A percentile compares a stretch with the other conserved stretches of the same genome.
Conservation (phyloP, 1,140 invertebrate genomes). For the Proales similis region DNA sequence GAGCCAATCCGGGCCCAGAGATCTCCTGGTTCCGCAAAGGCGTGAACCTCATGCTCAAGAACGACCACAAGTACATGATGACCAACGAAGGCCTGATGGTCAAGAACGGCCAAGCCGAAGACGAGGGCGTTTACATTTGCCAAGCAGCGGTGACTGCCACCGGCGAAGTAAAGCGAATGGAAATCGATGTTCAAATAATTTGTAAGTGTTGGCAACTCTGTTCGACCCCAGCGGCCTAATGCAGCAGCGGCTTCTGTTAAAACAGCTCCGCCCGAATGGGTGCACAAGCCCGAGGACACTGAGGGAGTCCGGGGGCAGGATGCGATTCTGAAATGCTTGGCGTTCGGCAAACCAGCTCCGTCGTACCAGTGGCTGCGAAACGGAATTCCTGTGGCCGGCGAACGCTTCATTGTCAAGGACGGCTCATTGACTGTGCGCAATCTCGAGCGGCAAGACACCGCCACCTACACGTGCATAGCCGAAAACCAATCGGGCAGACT, state of each 20-base stretch:
- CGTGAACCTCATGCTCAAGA: neutral
- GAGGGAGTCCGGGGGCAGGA: conserved; percentile 22
- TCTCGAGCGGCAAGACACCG: neutral
- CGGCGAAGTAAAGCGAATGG: conserved; percentile 17
- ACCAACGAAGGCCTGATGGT: conserved; percentile 27
- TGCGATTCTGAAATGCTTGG: conserved; percentile 9
- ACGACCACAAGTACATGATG: conserved; percentile 27
- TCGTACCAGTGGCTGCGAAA: conserved; percentile 14
- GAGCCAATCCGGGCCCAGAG: conserved; percentile 30
- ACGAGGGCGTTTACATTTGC: conserved; percentile 25
- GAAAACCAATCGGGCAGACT: conserved; percentile 26
- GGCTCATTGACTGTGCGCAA: neutral
- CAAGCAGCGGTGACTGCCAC: conserved; percentile 29
- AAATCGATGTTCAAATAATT: conserved; percentile 26
- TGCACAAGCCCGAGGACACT: neutral
- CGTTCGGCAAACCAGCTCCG: conserved; percentile 7
- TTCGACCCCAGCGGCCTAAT: too few relatives aligned
- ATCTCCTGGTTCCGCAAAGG: conserved; percentile 30
- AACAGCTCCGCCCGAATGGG: conserved; percentile 5
- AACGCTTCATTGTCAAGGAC: neutral
- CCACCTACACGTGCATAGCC: conserved; percentile 18
- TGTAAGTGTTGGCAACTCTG: too few relatives aligned
- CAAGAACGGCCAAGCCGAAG: conserved; percentile 19
- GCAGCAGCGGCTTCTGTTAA: too few relatives aligned
- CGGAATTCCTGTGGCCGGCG: conserved; percentile 1